Conservation (phyloP, 2,888 invertebrate genomes). For the Lasioglossum marginatum region DNA sequence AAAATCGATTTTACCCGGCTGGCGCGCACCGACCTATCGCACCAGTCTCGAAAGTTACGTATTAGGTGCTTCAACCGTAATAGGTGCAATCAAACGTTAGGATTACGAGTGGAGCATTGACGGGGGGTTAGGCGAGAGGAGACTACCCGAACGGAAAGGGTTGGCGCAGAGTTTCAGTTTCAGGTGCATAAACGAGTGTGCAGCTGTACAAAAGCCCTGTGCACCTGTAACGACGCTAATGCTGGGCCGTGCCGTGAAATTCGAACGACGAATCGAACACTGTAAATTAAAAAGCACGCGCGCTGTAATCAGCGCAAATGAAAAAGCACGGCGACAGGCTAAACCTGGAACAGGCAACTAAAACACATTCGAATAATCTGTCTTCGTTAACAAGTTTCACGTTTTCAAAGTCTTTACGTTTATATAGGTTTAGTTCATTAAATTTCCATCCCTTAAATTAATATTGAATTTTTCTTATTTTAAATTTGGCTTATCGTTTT, state of each 20-base stretch:
- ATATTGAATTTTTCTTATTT: background rate
- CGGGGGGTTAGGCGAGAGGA: background rate
- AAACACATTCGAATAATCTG: background rate
- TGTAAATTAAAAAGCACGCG: conserved; percentile 20
- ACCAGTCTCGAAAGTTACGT: conserved; percentile 75
- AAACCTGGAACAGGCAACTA: background rate
- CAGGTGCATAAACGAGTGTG: conserved; percentile 64
- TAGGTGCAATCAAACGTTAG: conserved; percentile 79
- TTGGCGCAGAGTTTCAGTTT: conserved; percentile 59
- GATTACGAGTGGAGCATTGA: conserved; percentile 69
- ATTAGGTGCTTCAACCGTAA: conserved; percentile 76
- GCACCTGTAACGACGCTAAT: conserved; percentile 40
- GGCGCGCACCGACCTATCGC: conserved; percentile 68
- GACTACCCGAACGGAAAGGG: conserved; percentile 42
- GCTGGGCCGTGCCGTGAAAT: conserved; percentile 1
- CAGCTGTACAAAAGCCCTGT: conserved; percentile 47
- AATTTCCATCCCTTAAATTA: background rate
- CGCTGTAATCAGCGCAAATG: background rate
- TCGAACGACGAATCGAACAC: conserved; percentile 9
- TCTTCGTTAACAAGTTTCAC: background rate
- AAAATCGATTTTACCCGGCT: conserved; percentile 70
- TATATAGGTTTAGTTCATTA: background rate
- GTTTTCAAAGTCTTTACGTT: background rate
- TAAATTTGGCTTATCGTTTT: background rate
- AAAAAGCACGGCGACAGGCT: background rate